Evolutionary conservation across 2,797 vertebrate genomes (phyloP), one percentile per base, ranked within the genome.

Genomic region (Lophius americanus): DNA sequence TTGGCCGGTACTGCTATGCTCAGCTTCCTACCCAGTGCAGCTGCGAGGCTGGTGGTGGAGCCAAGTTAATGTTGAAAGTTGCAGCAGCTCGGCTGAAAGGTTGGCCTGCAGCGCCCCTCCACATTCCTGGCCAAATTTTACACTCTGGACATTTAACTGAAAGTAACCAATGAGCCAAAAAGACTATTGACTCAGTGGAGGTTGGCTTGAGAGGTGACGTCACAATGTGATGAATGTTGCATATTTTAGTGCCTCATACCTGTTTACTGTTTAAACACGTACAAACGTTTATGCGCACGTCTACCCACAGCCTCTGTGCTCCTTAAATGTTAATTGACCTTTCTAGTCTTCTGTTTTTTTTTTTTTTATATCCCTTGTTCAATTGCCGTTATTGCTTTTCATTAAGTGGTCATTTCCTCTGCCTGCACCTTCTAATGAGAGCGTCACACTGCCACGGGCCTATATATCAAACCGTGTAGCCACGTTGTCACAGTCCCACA

Each of bases 391-490:
- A 79, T 86, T 82, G 73, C 81, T 84, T 86, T 85, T 89, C 83
- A 91, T 91, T 91, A 92, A 91, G 85, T 76, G 83, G 82, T 89
- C 84, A 85, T 91, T 91, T 91, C 86, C 88, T 84, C 70, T 39
- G 42, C 81, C 59, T 12, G 63, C 60, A 14, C 57, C 64, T 10
- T 76, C 78, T 87, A 86, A 89, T 90, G 84, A 86, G 84, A 82
- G 74, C 74, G 78, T 87, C 84, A 83, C 47, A 66, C 81, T 62
- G 14, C 64, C 81, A 66, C 53, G 68, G 77, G 41, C 63, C 69
- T 74, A 83, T 88, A 86, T 78, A 86, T 87, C 85, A 88, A 82
- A 61, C 60, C 64, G 3, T 37, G 39, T 49, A 67, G 59, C 69
- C 4, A 9, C 49, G 36, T 51, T 48, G 51, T 53, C 75, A 33